A percentile compares a stretch with the other conserved stretches of the same genome.
phyloP scores from a whole-genome alignment of 2,888 invertebrate species.

The Hirtodrosophila cameraria region DNA sequence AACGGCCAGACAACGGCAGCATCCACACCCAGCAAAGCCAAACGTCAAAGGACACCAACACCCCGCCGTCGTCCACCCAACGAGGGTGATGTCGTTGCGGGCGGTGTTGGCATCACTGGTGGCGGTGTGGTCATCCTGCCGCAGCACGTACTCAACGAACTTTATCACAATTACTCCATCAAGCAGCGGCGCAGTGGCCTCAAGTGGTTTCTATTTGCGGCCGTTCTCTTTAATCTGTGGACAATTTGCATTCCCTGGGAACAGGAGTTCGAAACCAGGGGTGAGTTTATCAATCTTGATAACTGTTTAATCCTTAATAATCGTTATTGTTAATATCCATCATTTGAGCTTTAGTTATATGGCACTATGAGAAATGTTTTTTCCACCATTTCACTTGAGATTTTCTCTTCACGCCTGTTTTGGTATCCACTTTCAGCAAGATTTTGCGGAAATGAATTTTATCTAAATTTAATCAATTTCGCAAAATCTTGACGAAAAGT shows the following conservation, averaged over 20 bases:
- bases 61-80: constrained; percentile 58
- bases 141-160: constrained; percentile 87
- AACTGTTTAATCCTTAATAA: not conserved
- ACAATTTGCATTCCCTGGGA: constrained; percentile 86
- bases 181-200: constrained; percentile 90
- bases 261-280: constrained; percentile 82
- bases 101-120: constrained; percentile 62
- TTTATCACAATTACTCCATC: constrained; percentile 89
- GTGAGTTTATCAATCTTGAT: constrained; percentile 63
- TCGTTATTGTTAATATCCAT: too few species aligned
- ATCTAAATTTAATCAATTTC: too few species aligned
- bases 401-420: too few species aligned
- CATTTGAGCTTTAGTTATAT: too few species aligned
- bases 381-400: too few species aligned
- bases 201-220: constrained; percentile 88
- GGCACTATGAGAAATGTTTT: too few species aligned
- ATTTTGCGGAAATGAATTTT: too few species aligned
- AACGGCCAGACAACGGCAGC: constrained; percentile 63
- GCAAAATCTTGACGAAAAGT: too few species aligned
- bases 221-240: constrained; percentile 88
- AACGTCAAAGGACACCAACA: constrained; percentile 52
- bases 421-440: too few species aligned
- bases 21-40: constrained; percentile 52
- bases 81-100: constrained; percentile 59
- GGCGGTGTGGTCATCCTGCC: constrained; percentile 82